Evolutionary conservation across 2,113 vertebrate species (phyloP), one percentile per base, ranked within the genome.

Genomic region (Colinus virginianus): DNA sequence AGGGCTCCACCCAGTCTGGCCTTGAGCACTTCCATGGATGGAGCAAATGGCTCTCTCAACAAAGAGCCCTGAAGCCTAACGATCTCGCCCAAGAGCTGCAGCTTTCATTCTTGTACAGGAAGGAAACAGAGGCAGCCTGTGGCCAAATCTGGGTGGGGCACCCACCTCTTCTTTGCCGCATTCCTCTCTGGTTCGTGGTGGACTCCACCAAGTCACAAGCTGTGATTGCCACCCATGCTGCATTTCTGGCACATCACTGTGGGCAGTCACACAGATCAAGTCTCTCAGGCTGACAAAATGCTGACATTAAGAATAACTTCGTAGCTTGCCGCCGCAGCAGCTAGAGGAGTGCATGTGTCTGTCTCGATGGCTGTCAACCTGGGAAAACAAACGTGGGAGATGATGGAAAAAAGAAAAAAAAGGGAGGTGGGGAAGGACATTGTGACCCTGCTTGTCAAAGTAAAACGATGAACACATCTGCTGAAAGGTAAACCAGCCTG

Each of bases 401-500:
- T 16, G 1, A 40, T 40, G 40, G 40, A 40, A 40, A 58, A 25
- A 23, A 55, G 51, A 22, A 16, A 17, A 19, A 56, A 21, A 16
- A 17, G 19, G 40, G 67, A 84, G 49, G 83, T 77, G 85, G 42
- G 45, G n/a, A 67, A 84, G 46, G 51, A 11, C 0, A 0, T 36
- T 8, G 5, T 43, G 78, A 69, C 20, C 59, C 69, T 84, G 53
- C 84, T 92, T 72, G 74, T 77, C 6, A 6, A 62, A 89, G 59
- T 15, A 42, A 76, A 85, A 76, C 1, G 3, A 28, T 12, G 78
- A 87, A 42, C 45, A 69, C 59, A 70, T 58, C 71, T 76, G 71
- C 87, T 91, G 84, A 82, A 94, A 95, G 91, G 75, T 82, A 71
- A 91, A 55, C 34, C 82, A 79, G 68, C 55, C 42, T 58, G 75